Base-by-base conservation (phyloP, 2,888 invertebrate genomes). In the Drosophila maculinotata region DNA sequence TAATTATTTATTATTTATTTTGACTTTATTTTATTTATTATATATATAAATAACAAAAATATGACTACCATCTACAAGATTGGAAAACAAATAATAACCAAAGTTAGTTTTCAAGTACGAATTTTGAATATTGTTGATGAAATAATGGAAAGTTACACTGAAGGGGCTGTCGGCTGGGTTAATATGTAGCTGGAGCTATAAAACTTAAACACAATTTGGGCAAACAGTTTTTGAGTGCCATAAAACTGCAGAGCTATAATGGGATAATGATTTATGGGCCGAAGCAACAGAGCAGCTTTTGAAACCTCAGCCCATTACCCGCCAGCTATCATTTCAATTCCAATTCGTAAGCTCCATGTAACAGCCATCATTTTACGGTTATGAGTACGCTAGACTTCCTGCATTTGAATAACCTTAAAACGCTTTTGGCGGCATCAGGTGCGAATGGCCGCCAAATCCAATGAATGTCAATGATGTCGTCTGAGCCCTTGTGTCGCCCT, bases 381-480 rank as follows among this genome's bases (percentile, higher is more conserved):
- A 77, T 68, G 52, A 54, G 45, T 42, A 39, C 45, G 68, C 51
- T 28, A 56, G 59, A 20, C 35, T 57, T 45, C 15, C 39, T 26
- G 10, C 60, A 73, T 79, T 76, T 78, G 75, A 77, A 78, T 78
- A 80, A 57, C 69, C 63, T 48, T 56, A 63, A 76, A 80, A 71
- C 64, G 68, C 70, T 71, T 71, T 71, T 64, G 23, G 25, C 26
- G 33, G 75, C 76, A 86, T 76, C 86, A 89, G 87, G 87, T 88
- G 89, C 76, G 76, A 79, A 83, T 79, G 76, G 65, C 69, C 74
- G 65, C 76, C 78, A 87, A 86, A 81, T 88, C 79, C 86, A 77
- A 87, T 85, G 87, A 88, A 88, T 89, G 84, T 81, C 84, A 87
- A 87, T 88, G 82, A 86, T 76, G 74, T 59, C 72, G 67, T n/a